phyloP scores from a whole-genome alignment of 2,888 invertebrate genomes.

The Pristionchus mayeri region DNA sequence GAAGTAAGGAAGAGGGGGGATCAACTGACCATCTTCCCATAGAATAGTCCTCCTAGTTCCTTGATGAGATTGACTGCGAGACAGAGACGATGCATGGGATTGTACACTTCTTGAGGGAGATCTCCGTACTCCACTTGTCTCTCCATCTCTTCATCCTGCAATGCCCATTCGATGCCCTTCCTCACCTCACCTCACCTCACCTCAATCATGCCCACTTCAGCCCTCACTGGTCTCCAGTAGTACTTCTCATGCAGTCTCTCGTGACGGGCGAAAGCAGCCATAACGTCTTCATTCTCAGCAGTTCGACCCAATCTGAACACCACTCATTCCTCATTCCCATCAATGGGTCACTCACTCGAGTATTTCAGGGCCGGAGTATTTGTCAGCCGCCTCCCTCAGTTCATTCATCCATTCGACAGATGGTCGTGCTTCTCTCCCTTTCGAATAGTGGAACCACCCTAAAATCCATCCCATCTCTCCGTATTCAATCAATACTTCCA shows the following conservation, averaged over 20 bases:
- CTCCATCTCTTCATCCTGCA: neutral
- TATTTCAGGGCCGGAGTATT: neutral
- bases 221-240: slow-evolving; percentile 29
- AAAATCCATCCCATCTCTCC: neutral
- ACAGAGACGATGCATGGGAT: neutral
- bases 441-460: neutral
- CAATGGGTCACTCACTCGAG: neutral
- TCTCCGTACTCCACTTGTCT: neutral
- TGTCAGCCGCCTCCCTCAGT: neutral
- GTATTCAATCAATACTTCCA: neutral
- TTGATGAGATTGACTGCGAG: neutral
- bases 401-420: neutral
- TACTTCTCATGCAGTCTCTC: slow-evolving; percentile 17
- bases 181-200: neutral
- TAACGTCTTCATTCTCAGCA: neutral
- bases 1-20: neutral
- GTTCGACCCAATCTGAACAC: slow-evolving; percentile 3
- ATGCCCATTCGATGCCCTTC: neutral
- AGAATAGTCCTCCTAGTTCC: neutral
- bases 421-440: neutral
- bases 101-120: neutral
- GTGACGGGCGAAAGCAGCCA: neutral
- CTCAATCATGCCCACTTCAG: neutral
- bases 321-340: neutral
- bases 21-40: neutral